Evolutionary conservation across 2,888 invertebrate genomes (phyloP), one percentile per base, ranked within the genome.

Genomic region (Melangyna quadrimaculata): DNA sequence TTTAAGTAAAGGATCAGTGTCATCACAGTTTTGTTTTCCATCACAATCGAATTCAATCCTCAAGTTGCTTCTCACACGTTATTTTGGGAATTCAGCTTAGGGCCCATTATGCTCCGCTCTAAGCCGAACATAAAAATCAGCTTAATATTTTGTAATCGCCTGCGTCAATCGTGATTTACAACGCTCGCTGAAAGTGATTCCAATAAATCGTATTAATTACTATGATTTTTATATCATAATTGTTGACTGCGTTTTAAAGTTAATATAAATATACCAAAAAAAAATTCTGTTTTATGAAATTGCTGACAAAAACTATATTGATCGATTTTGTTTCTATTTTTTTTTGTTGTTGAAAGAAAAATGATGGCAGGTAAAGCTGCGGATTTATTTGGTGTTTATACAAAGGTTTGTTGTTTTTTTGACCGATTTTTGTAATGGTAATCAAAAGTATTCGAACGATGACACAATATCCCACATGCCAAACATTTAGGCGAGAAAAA

Each of bases 1-100:
- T 53, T 81, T 51, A 40, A 29, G 6, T 51, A 32, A 12, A 65
- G 77, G 81, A 78, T 86, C n/a, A 86, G 63, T 70, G 77, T 86
- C 86, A 73, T 57, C 35, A 8, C 14, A 27, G 19, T 8, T 61
- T 61, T 72, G 5, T 32, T n/a, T n/a, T n/a, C n/a, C n/a, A n/a
- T n/a, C 32, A 37, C 55, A 59, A 27, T n/a, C 14, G 4, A 59
- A 27, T 51, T 55, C 5, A 48, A 75, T 65, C 55, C 74, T n/a
- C 14, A 67, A 40, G 32, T 48, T 55, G 22, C 61, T 57, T 59
- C 71, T 71, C 83, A 63, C 55, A 81, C 37, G 55, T 53, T 43
- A 40, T 35, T 14, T 24, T 24, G 29, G 12, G 9, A 65, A 45
- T 40, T 29, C 17, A 53, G 59, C 71, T 72, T 72, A 69, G 55